A percentile compares a stretch with the other conserved stretches of the same genome.
Conservation (phyloP, 30 jellyfish, hydroid and myxozoan species). For the Chrysaora quinquecirrha region DNA sequence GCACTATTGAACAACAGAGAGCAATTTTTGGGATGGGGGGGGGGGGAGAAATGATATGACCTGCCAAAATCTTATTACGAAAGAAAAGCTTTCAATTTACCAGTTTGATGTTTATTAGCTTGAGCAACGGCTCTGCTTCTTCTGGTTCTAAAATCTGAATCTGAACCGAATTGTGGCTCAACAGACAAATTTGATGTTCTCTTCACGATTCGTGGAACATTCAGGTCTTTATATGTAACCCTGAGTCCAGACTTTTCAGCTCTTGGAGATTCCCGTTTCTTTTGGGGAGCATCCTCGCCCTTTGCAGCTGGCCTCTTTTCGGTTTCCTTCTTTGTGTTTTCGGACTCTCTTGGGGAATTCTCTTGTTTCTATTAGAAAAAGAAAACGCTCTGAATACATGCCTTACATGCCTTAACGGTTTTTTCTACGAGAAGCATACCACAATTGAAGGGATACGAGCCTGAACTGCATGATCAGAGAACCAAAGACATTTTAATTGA, state of each 20-base stretch:
- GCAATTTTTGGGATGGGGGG: too few species aligned
- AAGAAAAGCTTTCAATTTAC: too few species aligned
- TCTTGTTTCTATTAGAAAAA: background rate
- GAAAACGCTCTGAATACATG: too few species aligned
- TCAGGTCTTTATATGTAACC: conserved; percentile 51
- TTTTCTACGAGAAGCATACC: too few species aligned
- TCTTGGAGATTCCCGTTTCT: background rate
- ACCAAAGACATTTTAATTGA: too few species aligned
- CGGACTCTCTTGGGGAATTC: background rate
- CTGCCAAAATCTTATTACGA: too few species aligned
- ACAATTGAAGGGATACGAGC: too few species aligned
- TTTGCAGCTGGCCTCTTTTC: conserved; percentile 8
- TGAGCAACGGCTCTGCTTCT: conserved; percentile 30
- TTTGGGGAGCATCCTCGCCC: conserved; percentile 2
- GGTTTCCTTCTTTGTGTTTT: conserved; percentile 16
- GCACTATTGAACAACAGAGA: too few species aligned
- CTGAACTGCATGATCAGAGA: too few species aligned
- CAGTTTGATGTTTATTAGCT: conserved; percentile 29
- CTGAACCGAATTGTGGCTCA: conserved; percentile 93
- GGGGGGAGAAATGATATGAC: too few species aligned
- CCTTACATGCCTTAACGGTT: too few species aligned
- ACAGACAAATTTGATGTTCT: conserved; percentile 80
- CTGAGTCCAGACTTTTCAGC: conserved; percentile 50
- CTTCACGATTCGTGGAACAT: conserved; percentile 64
- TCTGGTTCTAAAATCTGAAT: conserved; percentile 48